Base-by-base conservation (phyloP, 2,888 invertebrate genomes). In the Gonocerus acuteangulatus region DNA sequence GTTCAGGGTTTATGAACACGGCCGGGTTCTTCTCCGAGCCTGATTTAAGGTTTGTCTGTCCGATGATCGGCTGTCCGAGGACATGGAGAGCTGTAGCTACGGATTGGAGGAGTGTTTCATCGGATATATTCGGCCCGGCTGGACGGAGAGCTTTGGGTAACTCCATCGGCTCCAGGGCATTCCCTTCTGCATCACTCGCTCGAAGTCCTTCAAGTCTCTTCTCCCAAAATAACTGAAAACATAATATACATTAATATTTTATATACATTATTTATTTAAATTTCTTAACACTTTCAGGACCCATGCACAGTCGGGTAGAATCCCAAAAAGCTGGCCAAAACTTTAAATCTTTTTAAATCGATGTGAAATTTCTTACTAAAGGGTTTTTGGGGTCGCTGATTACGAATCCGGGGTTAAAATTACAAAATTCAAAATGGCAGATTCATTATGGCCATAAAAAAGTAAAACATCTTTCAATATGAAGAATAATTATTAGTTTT, bases 61-160 rank as follows among this genome's bases (percentile, higher is more conserved):
- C 87, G 42, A 91, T 91, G 2, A 95, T 89, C 1, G 95, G 92
- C 70, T 88, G 86, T 44, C 85, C 83, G 3, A 89, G 88, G 2
- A 93, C 85, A 74, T 96, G 95, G 48, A 96, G 78, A 2, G 95
- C 93, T n/a, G 95, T 95, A 1, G 95, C 95, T 39, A 97, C 84
- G 58, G 95, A 95, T 74, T 95, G 93, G 66, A 92, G 81, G 18
- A 90, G 83, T 0, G 92, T 93, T 70, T 91, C 89, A 71, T 90
- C 89, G n/a, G 83, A 83, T 59, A 87, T 86, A 72, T 89, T 86
- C 0, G 92, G 91, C 1, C 92, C 92, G 16, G 91, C 82, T 0
- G 91, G 83, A 72, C 85, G 85, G 57, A 91, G 80, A 62, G 86
- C 85, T 71, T 85, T 86, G 1, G 95, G 95, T 61, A 95, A 77